phyloP scores from a whole-genome alignment of 2,888 invertebrate species.

The Invenusta paracnida region DNA sequence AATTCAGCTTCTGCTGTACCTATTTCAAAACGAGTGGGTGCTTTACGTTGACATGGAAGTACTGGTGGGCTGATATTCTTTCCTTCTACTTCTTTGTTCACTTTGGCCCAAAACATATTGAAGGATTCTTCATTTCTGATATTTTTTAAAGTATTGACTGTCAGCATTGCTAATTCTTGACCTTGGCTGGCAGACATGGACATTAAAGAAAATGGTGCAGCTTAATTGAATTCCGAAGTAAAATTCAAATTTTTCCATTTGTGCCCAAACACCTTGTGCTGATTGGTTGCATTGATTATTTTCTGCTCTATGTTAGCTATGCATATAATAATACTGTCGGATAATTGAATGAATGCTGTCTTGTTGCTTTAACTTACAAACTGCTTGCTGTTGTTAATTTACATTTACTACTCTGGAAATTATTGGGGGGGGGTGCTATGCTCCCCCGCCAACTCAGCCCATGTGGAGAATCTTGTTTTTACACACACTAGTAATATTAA shows the following conservation, averaged over 20 bases:
- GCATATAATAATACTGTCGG: not conserved
- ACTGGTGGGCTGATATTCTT: conserved; percentile 26
- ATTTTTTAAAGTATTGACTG: conserved; percentile 21
- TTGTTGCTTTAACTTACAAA: not conserved
- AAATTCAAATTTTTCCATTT: conserved; percentile 16
- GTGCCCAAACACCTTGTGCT: not conserved
- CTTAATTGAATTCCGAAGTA: conserved; percentile 12
- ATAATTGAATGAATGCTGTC: too few relatives aligned
- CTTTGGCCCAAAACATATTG: conserved; percentile 19
- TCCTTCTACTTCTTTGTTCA: conserved; percentile 29
- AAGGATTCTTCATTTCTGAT: conserved; percentile 21
- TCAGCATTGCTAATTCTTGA: conserved; percentile 26
- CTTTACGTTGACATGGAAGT: conserved; percentile 12
- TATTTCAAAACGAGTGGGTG: conserved; percentile 23
- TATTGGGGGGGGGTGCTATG: not conserved
- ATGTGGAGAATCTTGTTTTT: too few relatives aligned
- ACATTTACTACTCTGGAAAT: not conserved
- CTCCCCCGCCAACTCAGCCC: not conserved
- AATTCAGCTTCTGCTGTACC: conserved; percentile 29
- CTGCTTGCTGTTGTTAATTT: not conserved
- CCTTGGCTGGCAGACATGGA: conserved; percentile 18
- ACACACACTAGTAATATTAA: too few relatives aligned
- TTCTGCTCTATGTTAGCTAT: not conserved
- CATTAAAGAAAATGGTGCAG: conserved; percentile 29
- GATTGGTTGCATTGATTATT: not conserved